Conservation (phyloP, 2,888 invertebrate genomes). For the Cyclophora albipunctata region DNA sequence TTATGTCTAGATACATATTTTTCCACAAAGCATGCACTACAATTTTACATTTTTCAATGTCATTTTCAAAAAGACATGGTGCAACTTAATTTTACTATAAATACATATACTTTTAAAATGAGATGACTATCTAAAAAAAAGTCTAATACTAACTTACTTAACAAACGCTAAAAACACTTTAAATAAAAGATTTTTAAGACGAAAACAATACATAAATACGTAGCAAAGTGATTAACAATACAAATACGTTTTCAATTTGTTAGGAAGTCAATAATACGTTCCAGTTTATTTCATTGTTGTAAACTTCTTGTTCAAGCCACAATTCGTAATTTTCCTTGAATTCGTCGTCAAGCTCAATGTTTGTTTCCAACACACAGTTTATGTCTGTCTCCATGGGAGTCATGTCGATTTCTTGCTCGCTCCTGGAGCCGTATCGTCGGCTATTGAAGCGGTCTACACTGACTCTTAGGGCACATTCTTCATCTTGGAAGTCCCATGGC, state of each 20-base stretch:
- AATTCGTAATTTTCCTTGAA: conserved; percentile 94
- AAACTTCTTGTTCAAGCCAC: conserved; percentile 98
- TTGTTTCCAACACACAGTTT: conserved; percentile 85
- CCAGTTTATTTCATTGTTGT: conserved; percentile 89
- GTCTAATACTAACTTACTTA: neutral
- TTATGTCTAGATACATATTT: no score
- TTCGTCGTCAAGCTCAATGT: conserved; percentile 90
- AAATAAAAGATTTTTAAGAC: conserved; percentile 15
- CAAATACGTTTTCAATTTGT: conserved; percentile 24
- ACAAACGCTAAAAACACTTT: conserved; percentile 5
- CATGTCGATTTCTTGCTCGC: conserved; percentile 74
- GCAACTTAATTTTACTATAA: conserved; percentile 16
- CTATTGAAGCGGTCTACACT: conserved; percentile 98
- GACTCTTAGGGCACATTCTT: conserved; percentile 94
- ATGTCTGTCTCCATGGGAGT: conserved; percentile 86
- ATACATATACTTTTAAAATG: neutral
- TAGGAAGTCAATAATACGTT: conserved; percentile 69
- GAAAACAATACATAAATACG: conserved; percentile 21
- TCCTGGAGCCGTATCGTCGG: conserved; percentile 84
- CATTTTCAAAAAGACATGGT: conserved; percentile 18
- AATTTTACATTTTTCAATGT: conserved; percentile 7
- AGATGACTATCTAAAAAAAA: neutral
- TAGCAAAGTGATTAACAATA: conserved; percentile 33
- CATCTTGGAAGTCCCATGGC: conserved; percentile 98
- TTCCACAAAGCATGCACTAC: conserved; percentile 14